Conservation (phyloP, 2,888 invertebrate genomes). For the Nemotelus pantherinus region DNA sequence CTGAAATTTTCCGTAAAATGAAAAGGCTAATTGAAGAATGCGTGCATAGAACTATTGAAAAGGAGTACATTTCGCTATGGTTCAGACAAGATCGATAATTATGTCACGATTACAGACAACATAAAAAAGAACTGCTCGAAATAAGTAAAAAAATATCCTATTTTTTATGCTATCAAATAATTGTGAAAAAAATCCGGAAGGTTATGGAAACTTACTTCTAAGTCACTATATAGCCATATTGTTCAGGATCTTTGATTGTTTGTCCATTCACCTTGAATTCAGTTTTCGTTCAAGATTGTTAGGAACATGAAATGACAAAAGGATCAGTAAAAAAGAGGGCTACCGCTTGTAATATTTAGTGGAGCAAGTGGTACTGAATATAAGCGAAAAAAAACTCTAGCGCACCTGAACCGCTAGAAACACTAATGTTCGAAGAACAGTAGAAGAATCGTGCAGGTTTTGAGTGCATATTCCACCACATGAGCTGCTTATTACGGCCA, state of each 20-base stretch:
- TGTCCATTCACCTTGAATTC: conserved; percentile 5
- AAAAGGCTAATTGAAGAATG: conserved; percentile 39
- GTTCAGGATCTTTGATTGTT: not conserved
- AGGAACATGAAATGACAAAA: not conserved
- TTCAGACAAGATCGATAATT: conserved; percentile 45
- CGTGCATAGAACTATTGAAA: not conserved
- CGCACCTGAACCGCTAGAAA: no score
- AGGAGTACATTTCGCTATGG: conserved; percentile 23
- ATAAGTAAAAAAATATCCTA: no score
- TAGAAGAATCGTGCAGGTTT: no score
- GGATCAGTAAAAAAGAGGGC: not conserved
- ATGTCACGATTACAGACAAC: not conserved
- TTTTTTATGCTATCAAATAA: not conserved
- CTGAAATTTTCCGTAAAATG: conserved; percentile 25
- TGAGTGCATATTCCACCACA: no score
- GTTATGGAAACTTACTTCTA: conserved; percentile 46
- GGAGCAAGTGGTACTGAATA: no score
- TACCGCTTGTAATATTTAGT: not conserved
- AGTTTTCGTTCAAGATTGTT: not conserved
- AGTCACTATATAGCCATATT: conserved; percentile 31
- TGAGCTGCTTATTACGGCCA: no score
- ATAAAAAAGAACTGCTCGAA: no score
- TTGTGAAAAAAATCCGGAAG: conserved; percentile 48
- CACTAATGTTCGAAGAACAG: no score
- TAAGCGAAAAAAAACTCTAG: no score